A percentile compares a stretch with the other conserved stretches of the same genome.
phyloP scores from a whole-genome alignment of 2,113 vertebrate species.

The Colius striatus region DNA sequence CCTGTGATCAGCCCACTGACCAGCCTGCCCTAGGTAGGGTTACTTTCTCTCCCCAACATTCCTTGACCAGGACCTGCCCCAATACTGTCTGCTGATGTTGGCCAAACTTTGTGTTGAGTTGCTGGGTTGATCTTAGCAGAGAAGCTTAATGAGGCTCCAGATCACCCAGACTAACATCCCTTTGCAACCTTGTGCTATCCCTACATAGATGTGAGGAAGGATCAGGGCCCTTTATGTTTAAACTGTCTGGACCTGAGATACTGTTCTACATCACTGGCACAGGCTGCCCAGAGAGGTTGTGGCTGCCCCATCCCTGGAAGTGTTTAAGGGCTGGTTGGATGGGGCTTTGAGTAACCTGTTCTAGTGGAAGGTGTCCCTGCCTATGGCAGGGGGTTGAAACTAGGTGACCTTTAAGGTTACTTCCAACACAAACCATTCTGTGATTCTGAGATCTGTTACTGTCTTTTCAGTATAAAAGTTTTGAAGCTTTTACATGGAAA shows the following conservation, averaged over 20 bases:
- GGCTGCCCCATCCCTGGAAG: too few relatives aligned
- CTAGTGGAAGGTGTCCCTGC: too few relatives aligned
- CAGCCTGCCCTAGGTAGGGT: neutral
- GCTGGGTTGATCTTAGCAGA: neutral
- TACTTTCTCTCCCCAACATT: neutral
- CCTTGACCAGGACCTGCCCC: neutral
- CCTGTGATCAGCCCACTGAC: fast-evolving
- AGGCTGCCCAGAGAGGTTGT: too few relatives aligned
- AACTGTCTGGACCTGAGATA: neutral
- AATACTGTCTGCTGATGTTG: neutral
- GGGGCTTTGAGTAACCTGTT: too few relatives aligned
- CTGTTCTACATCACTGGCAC: neutral
- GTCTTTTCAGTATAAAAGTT: neutral
- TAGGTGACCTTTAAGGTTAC: too few relatives aligned
- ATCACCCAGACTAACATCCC: neutral
- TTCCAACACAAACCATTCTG: too few relatives aligned
- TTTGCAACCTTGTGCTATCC: neutral
- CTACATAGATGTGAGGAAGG: fast-evolving
- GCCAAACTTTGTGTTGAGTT: neutral
- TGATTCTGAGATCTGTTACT: neutral
- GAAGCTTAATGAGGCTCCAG: neutral
- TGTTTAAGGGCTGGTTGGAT: too few relatives aligned
- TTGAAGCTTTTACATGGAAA: neutral
- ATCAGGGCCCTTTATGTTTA: neutral
- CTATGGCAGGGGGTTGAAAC: too few relatives aligned